phyloP scores from a whole-genome alignment of 1,140 invertebrate species.

The Tribolium madens region DNA sequence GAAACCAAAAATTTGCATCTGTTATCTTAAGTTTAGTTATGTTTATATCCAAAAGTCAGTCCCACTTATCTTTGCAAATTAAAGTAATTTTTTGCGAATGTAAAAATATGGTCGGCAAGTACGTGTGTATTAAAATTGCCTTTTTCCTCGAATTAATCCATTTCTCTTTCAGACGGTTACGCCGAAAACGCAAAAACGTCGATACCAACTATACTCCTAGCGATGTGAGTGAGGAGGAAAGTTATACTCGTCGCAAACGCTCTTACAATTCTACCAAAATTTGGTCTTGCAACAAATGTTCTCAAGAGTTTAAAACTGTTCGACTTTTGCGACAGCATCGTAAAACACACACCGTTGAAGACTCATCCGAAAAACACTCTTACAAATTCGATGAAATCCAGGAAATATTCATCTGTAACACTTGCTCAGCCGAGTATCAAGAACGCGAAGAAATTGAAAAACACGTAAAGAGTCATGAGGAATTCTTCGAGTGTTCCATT shows the following conservation, averaged over 20 bases:
- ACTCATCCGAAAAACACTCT: slow-evolving; percentile 55
- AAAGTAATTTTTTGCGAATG: too few relatives aligned
- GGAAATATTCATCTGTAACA: slow-evolving; percentile 58
- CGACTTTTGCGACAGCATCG: slow-evolving; percentile 69
- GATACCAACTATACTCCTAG: not conserved
- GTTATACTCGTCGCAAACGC: not conserved
- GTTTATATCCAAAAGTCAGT: too few relatives aligned
- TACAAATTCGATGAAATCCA: slow-evolving; percentile 56
- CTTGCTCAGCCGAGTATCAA: slow-evolving; percentile 56
- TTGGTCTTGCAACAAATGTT: slow-evolving; percentile 2
- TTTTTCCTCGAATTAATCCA: not conserved
- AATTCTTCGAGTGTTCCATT: slow-evolving; percentile 53
- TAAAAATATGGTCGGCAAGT: too few relatives aligned
- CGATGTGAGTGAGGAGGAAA: not conserved
- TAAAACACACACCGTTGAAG: slow-evolving; percentile 47
- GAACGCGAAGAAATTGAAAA: slow-evolving; percentile 55
- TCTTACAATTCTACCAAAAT: not conserved
- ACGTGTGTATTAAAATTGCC: too few relatives aligned
- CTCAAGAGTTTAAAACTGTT: slow-evolving; percentile 66
- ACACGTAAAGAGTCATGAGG: slow-evolving; percentile 54
- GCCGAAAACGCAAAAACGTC: not conserved
- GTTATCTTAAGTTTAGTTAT: too few relatives aligned
- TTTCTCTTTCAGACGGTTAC: not conserved
- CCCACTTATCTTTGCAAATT: too few relatives aligned
- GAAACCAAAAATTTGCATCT: too few relatives aligned